A percentile compares a stretch with the other conserved stretches of the same genome.
These are phyloP conservation scores for Gastrophryne carolinensis DNA, from an alignment of 2,797 vertebrate genomes.

Conservation along the genomic window DNA sequence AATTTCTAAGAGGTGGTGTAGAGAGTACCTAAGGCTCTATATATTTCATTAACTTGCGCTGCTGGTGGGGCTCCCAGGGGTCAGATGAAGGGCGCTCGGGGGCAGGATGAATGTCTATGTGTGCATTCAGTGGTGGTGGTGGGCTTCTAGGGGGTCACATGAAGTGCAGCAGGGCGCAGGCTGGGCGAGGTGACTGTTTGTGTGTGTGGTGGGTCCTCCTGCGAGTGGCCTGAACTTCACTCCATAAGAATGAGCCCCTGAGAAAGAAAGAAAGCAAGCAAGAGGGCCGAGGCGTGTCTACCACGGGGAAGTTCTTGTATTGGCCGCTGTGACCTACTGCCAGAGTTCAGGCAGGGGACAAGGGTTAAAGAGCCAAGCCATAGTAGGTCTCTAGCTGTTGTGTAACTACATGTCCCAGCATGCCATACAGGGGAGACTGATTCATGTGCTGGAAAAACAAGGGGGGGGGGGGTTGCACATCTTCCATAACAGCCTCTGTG, in stretches of 20 bases:
- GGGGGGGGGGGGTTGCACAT: too few relatives aligned
- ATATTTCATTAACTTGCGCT: too few relatives aligned
- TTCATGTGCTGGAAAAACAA: too few relatives aligned
- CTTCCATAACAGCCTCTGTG: too few relatives aligned
- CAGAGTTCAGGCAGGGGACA: not conserved
- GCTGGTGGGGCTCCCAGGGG: too few relatives aligned
- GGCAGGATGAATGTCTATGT: too few relatives aligned
- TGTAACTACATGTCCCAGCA: not conserved
- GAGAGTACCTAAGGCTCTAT: too few relatives aligned
- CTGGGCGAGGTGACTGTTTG: conserved; percentile 18
- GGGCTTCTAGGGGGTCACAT: not conserved
- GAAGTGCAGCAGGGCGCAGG: conserved; percentile 3
- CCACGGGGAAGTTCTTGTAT: conserved; percentile 3
- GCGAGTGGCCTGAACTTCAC: conserved; percentile 33
- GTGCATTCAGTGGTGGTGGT: not conserved
- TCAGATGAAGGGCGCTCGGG: too few relatives aligned
- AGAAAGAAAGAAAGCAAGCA: too few relatives aligned
- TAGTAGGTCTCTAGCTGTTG: not conserved
- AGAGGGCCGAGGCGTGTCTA: conserved; percentile 24
- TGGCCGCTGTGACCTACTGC: not conserved
- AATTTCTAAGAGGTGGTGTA: too few relatives aligned
- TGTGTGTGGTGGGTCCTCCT: conserved; percentile 20
- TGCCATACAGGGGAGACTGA: too few relatives aligned
- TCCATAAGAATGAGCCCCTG: too few relatives aligned
- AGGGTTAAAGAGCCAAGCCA: not conserved